These are phyloP conservation scores for Trichogramma dendrolimi DNA, from an alignment of 2,888 invertebrate species.

Conservation along the genomic window DNA sequence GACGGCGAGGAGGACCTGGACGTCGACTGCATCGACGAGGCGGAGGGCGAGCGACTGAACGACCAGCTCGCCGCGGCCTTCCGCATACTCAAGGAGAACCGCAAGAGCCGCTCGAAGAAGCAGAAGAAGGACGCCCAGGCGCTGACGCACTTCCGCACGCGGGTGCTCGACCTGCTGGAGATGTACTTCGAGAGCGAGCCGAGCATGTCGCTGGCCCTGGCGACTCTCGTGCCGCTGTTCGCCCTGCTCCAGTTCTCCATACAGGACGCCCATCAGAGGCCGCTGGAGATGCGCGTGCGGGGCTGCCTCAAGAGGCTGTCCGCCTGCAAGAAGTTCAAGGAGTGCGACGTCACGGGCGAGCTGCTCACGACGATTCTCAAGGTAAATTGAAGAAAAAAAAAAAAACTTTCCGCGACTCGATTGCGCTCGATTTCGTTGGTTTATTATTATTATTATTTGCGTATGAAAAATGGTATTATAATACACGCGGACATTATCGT, in stretches of 20 bases:
- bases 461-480: not conserved
- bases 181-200: slow-evolving; percentile 69
- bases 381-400: slow-evolving; percentile 22
- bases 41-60: slow-evolving; percentile 70
- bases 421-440: not conserved
- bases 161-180: slow-evolving; percentile 72
- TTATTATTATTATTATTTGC: not conserved
- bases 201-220: slow-evolving; percentile 64
- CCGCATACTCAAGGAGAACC: slow-evolving; percentile 55
- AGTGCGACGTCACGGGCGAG: slow-evolving; percentile 56
- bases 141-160: slow-evolving; percentile 68
- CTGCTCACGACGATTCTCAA: slow-evolving; percentile 56
- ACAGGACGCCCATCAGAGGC: slow-evolving; percentile 65
- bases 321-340: slow-evolving; percentile 60
- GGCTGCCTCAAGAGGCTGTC: slow-evolving; percentile 61
- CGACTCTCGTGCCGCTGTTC: slow-evolving; percentile 66
- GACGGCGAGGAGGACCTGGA: slow-evolving; percentile 64
- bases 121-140: slow-evolving; percentile 63
- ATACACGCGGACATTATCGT: no score
- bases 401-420: not conserved
- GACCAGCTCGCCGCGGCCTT: slow-evolving; percentile 72
- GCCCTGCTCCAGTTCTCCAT: slow-evolving; percentile 68
- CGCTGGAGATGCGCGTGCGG: slow-evolving; percentile 62
- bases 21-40: slow-evolving; percentile 71
- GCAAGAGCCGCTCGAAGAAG: slow-evolving; percentile 48